Evolutionary conservation across 2,113 vertebrate species (phyloP).

Genomic region (Lycaon pictus): DNA sequence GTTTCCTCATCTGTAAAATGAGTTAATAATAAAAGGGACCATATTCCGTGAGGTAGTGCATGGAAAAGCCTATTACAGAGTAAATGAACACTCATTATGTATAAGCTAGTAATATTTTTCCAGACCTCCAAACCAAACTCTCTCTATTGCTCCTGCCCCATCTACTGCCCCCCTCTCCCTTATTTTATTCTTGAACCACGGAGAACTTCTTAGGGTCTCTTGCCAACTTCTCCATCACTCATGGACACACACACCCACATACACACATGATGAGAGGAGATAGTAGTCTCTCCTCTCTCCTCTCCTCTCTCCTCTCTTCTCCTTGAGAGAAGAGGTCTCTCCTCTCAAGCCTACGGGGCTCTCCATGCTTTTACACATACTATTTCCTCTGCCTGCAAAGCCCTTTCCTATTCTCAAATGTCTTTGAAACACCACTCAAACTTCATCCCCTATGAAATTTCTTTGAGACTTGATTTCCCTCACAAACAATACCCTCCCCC

Average conservation of each 20-base stretch:
- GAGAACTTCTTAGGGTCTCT: not conserved
- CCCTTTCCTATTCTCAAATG: not conserved
- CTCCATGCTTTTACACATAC: not conserved
- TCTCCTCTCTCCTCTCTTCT: no score
- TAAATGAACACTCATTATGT: not conserved
- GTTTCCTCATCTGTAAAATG: not conserved
- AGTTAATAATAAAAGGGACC: not conserved
- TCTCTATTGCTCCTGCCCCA: rapidly evolving
- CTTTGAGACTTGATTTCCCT: not conserved
- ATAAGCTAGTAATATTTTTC: not conserved
- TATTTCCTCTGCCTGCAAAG: not conserved
- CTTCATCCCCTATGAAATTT: not conserved
- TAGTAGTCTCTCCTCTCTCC: no score
- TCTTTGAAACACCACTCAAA: not conserved
- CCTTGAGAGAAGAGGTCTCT: not conserved
- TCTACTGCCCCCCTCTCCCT: not conserved
- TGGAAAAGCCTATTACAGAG: not conserved
- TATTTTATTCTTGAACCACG: slow-evolving; percentile 29
- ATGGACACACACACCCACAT: no score
- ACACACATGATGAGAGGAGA: no score
- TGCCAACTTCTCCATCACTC: not conserved
- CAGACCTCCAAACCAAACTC: not conserved
- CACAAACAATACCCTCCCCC: not conserved
- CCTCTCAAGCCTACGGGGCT: no score
- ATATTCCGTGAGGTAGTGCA: not conserved